Conservation (phyloP, 2,888 invertebrate species). For the Podabrus alpinus region DNA sequence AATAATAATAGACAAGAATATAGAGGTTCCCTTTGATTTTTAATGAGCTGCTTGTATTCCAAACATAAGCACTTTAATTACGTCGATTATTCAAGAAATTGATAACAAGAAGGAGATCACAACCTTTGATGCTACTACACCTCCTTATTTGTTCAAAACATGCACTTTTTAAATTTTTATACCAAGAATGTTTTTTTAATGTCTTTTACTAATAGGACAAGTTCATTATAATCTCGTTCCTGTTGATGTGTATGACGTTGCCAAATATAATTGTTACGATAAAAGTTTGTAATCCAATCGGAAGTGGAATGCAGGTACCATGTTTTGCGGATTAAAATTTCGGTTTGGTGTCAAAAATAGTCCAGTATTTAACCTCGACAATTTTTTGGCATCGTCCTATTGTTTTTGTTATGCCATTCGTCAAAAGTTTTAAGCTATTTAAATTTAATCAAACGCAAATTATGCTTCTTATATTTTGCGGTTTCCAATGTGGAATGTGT, state of each 20-base stretch:
- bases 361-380: neutral
- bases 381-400: neutral
- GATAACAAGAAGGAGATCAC: too few relatives aligned
- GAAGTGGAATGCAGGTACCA: neutral
- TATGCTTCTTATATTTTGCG: neutral
- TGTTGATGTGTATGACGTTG: neutral
- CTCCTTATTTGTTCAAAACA: too few relatives aligned
- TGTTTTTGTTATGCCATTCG: neutral
- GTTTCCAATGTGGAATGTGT: neutral
- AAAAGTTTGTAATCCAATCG: neutral
- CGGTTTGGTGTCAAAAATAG: neutral
- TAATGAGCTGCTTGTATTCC: too few relatives aligned
- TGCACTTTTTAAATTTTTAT: neutral
- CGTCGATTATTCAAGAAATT: too few relatives aligned
- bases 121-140: too few relatives aligned
- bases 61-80: too few relatives aligned
- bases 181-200: neutral
- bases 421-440: neutral
- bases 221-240: neutral
- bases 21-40: too few relatives aligned
- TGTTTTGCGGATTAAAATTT: neutral
- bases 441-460: neutral
- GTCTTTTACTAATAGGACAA: neutral
- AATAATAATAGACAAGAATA: too few relatives aligned
- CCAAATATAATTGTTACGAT: neutral